These are phyloP conservation scores for Rhagoletis pomonella DNA, from an alignment of 1,140 invertebrate genomes.

Conservation along the genomic window DNA sequence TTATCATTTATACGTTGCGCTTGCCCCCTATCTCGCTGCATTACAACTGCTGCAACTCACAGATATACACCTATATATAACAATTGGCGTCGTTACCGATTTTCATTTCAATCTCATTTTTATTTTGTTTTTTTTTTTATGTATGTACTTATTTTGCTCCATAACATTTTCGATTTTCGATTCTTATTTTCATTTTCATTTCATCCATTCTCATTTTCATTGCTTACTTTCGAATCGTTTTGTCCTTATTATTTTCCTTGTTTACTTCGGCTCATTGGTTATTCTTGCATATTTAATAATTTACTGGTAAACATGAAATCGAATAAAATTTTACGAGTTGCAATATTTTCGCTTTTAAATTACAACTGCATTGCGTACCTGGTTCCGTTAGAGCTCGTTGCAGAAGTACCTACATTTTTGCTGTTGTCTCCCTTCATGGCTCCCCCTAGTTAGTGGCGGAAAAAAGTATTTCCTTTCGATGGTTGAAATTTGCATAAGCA, in stretches of 20 bases:
- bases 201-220: conserved; percentile 39
- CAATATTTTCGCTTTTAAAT: conserved; percentile 49
- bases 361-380: conserved; percentile 49
- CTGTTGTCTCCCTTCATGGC: neutral
- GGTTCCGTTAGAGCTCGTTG: conserved; percentile 27
- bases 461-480: conserved; percentile 12
- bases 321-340: conserved; percentile 51
- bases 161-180: conserved; percentile 30
- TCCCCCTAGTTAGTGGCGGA: neutral
- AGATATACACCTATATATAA: neutral
- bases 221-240: neutral
- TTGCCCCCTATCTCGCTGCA: no score
- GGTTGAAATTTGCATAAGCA: conserved; percentile 24
- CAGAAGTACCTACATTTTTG: neutral
- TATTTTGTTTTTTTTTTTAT: neutral
- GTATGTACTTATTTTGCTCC: neutral
- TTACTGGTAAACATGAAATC: conserved; percentile 49
- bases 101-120: neutral
- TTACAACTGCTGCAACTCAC: no score
- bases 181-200: conserved; percentile 34
- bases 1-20: no score
- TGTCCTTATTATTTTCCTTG: conserved; percentile 35
- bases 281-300: conserved; percentile 50
- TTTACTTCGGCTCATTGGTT: conserved; percentile 46
- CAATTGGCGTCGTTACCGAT: neutral